Evolutionary conservation across 2,797 vertebrate species (phyloP).

Genomic region (Cottoperca gobio): DNA sequence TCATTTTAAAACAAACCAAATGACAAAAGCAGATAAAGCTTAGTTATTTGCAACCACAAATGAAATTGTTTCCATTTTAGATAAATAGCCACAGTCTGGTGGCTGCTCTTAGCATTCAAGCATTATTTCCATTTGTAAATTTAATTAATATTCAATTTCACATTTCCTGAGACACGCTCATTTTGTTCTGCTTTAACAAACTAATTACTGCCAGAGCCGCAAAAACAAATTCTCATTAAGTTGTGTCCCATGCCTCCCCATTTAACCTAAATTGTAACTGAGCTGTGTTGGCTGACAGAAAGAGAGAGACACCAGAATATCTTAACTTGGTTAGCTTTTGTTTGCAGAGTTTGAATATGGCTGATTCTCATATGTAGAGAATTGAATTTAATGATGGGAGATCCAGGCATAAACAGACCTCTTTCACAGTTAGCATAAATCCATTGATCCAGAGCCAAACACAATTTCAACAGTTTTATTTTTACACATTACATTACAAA

Average conservation of each 20-base stretch:
- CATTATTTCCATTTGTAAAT: constrained; percentile 69
- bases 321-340: constrained; percentile 14
- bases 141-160: constrained; percentile 81
- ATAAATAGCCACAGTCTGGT: constrained; percentile 38
- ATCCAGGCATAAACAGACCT: constrained; percentile 4
- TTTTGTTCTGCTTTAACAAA: constrained; percentile 78
- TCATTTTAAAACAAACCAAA: constrained; percentile 42
- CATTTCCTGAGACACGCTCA: constrained; percentile 64
- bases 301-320: constrained; percentile 6
- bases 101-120: constrained; percentile 50
- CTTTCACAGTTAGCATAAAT: constrained; percentile 5
- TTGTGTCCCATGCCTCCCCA: constrained; percentile 61
- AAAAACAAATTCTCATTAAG: constrained; percentile 76
- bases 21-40: constrained; percentile 27
- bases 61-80: constrained; percentile 36
- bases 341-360: constrained; percentile 15
- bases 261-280: constrained; percentile 62
- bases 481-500: constrained; percentile 13
- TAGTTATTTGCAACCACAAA: constrained; percentile 23
- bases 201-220: constrained; percentile 72
- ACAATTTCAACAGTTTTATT: background rate
- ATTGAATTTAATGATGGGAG: constrained; percentile 24
- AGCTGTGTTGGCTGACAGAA: constrained; percentile 31
- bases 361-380: constrained; percentile 16
- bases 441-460: background rate